phyloP scores from a whole-genome alignment of 2,797 vertebrate species.

The Tenualosa thibaudeaui region DNA sequence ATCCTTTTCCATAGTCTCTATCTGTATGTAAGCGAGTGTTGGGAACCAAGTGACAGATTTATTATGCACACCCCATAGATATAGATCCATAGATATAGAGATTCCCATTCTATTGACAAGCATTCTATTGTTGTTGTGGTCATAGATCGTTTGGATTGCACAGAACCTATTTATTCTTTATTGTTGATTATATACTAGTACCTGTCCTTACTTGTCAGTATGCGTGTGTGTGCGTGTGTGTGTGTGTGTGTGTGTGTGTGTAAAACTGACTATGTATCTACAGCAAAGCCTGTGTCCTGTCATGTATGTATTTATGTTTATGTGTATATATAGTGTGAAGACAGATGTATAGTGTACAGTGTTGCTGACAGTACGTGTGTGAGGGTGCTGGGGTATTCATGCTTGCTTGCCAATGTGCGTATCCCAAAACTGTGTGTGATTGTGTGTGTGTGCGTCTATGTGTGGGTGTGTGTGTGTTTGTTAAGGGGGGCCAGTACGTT shows the following conservation, averaged over 20 bases:
- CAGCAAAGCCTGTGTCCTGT: neutral
- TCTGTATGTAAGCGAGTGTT: too few species aligned
- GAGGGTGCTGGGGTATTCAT: neutral
- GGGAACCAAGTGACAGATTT: too few species aligned
- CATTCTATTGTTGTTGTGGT: neutral
- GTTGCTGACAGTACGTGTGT: neutral
- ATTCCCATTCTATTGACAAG: neutral
- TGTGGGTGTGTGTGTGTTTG: neutral
- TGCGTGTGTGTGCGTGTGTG: neutral
- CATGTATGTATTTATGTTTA: neutral
- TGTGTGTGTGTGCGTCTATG: neutral
- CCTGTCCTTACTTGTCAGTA: neutral
- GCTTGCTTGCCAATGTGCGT: neutral
- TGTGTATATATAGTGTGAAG: neutral
- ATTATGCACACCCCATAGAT: too few species aligned
- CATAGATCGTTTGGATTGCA: neutral
- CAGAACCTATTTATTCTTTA: neutral
- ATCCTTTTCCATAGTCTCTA: too few species aligned
- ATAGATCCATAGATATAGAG: neutral
- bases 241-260: neutral
- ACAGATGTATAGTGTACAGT: neutral
- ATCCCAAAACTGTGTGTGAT: neutral
- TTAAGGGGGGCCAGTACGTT: neutral
- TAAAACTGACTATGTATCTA: neutral
- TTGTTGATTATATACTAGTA: neutral